phyloP scores from a whole-genome alignment of 2,888 invertebrate species.

The Thera obeliscata region DNA sequence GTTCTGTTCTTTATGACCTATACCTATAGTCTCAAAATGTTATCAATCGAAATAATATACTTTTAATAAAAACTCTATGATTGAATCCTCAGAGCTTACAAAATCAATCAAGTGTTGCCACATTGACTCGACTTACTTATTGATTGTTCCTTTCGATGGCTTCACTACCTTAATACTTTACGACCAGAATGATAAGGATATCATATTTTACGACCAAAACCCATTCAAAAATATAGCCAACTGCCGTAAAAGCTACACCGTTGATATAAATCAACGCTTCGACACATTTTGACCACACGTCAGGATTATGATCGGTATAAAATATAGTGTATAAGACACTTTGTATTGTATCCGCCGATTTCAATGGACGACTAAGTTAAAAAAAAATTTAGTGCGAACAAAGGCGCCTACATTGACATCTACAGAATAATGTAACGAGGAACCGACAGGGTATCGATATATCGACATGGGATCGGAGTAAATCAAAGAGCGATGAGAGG shows the following conservation, averaged over 20 bases:
- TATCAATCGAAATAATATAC: too few species aligned
- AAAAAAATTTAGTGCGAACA: constrained; percentile 79
- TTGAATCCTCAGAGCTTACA: too few species aligned
- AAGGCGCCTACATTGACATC: constrained; percentile 80
- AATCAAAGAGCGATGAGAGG: constrained; percentile 66
- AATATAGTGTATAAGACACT: constrained; percentile 66
- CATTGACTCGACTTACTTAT: too few species aligned
- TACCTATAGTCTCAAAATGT: too few species aligned
- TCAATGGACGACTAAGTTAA: constrained; percentile 76
- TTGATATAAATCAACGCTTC: constrained; percentile 79
- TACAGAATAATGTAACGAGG: constrained; percentile 71
- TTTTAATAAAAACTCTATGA: too few species aligned
- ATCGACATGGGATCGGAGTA: constrained; percentile 71
- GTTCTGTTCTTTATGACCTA: too few species aligned
- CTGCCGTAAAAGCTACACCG: constrained; percentile 50
- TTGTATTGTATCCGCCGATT: constrained; percentile 53
- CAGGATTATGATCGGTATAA: constrained; percentile 78
- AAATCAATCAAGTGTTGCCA: too few species aligned
- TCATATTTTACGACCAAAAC: constrained; percentile 42
- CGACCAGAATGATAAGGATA: constrained; percentile 23
- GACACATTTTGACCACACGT: constrained; percentile 82
- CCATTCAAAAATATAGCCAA: constrained; percentile 53
- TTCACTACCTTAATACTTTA: too few species aligned
- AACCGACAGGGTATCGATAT: constrained; percentile 76
- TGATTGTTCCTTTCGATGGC: too few species aligned